phyloP scores from a whole-genome alignment of 2,113 vertebrate genomes.

The Hippotragus niger region DNA sequence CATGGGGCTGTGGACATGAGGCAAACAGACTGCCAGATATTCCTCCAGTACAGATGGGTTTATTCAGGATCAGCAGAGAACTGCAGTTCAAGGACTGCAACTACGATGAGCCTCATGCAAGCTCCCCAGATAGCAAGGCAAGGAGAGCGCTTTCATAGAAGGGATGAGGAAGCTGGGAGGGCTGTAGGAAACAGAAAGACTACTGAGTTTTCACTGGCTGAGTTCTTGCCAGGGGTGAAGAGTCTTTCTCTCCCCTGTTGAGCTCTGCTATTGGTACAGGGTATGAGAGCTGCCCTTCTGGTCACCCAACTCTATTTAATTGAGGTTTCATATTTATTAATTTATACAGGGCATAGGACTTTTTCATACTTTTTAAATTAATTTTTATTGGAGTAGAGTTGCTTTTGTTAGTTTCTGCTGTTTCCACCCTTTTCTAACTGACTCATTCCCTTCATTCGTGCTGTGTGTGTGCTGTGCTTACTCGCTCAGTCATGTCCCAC shows the following conservation, averaged over 20 bases:
- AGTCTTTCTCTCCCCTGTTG: background rate
- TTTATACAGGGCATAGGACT: background rate
- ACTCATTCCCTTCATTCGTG: background rate
- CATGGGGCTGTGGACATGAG: background rate
- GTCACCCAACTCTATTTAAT: background rate
- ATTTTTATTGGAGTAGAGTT: background rate
- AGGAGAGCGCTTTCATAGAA: background rate
- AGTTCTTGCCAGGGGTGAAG: background rate
- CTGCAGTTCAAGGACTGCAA: background rate
- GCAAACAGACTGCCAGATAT: background rate
- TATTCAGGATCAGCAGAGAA: background rate
- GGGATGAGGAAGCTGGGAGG: background rate
- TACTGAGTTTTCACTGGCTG: background rate
- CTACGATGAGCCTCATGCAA: too few species aligned
- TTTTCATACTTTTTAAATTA: background rate
- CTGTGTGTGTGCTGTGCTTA: accelerated
- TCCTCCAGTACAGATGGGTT: background rate
- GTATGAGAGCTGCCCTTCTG: background rate
- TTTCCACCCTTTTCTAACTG: background rate
- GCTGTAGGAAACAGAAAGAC: background rate
- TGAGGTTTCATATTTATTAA: background rate
- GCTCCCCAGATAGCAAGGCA: background rate
- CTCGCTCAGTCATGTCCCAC: background rate
- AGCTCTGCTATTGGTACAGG: background rate
- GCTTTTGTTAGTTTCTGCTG: background rate